These are phyloP conservation scores for Cataglyphis albicans DNA, from an alignment of 2,888 invertebrate genomes.

Conservation along the genomic window DNA sequence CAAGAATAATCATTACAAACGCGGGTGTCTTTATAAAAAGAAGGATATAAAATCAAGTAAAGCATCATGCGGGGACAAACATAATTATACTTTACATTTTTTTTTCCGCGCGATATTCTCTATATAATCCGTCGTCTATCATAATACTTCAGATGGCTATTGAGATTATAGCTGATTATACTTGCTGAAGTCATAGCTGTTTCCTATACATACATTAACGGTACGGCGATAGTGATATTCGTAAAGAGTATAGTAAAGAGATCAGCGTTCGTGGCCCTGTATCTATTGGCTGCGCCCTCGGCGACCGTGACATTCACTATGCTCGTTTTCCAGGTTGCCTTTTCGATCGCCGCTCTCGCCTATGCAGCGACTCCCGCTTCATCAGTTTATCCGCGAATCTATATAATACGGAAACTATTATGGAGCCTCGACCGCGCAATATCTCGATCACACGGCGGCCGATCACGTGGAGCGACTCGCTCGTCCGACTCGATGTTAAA, in stretches of 20 bases:
- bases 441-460: constrained; percentile 38
- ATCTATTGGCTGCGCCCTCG: constrained; percentile 38
- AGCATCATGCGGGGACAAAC: neutral
- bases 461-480: constrained; percentile 45
- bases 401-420: constrained; percentile 54
- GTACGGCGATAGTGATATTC: constrained; percentile 1
- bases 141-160: constrained; percentile 35
- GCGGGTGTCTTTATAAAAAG: neutral
- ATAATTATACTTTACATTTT: constrained; percentile 27
- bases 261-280: constrained; percentile 34
- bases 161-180: constrained; percentile 43
- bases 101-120: neutral
- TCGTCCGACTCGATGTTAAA: constrained; percentile 45
- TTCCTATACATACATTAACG: constrained; percentile 15
- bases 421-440: constrained; percentile 47
- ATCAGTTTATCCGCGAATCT: constrained; percentile 56
- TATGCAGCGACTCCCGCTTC: constrained; percentile 24
- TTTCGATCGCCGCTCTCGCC: constrained; percentile 38
- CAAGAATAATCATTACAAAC: neutral
- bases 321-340: constrained; percentile 39
- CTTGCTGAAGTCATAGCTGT: constrained; percentile 35
- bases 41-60: constrained; percentile 19
- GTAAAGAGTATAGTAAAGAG: constrained; percentile 5
- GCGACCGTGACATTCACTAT: constrained; percentile 54
- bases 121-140: constrained; percentile 15